Evolutionary conservation across 2,888 invertebrate genomes (phyloP), one percentile per base, ranked within the genome.

Genomic region (Lepas anatifera): DNA sequence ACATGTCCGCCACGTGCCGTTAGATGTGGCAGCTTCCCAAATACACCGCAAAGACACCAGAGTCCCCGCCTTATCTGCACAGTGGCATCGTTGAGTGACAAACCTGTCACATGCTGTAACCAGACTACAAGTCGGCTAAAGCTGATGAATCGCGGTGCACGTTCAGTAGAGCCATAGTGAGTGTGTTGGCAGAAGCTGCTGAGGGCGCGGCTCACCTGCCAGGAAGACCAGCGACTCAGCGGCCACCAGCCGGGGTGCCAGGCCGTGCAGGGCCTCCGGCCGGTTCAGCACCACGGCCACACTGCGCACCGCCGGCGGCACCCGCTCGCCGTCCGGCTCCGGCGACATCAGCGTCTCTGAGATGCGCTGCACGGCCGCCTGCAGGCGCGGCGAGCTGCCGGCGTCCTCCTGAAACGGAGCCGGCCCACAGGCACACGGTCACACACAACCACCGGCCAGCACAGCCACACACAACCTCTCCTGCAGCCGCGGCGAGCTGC

Each of bases 221-320:
- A 98, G 83, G 80, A 95, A 95, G 75, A 94, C 87, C 0, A 94
- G 85, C 74, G 97, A 97, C 81, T 98, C 97, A 0, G 94, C 90
- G 0, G 90, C 97, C 0, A 95, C 92, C 27, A 95, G 87, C 72
- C 97, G 84, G 77, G 95, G 92, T 0, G 88, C 83, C 39, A 97
- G 80, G 0, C 95, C 95, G 78, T 89, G 89, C 25, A 96, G 81
- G 70, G 84, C 87, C 72, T 91, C 90, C 6, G 89, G 84, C 16
- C 70, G 71, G 27, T 52, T 67, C 37, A 69, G 58, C 50, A 71
- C 72, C 43, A 90, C 87, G 73, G 86, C 84, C 2, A 86, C 83
- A 72, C 22, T 58, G 35, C 32, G 58, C 32, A 25, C 6, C 8
- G 58, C 58, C 58, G 58, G 58, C 58, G 58, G 58, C 58, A 35